A percentile compares a stretch with the other conserved stretches of the same genome.
phyloP scores from a whole-genome alignment of 2,113 vertebrate species.

The Microcebus tavaratra region DNA sequence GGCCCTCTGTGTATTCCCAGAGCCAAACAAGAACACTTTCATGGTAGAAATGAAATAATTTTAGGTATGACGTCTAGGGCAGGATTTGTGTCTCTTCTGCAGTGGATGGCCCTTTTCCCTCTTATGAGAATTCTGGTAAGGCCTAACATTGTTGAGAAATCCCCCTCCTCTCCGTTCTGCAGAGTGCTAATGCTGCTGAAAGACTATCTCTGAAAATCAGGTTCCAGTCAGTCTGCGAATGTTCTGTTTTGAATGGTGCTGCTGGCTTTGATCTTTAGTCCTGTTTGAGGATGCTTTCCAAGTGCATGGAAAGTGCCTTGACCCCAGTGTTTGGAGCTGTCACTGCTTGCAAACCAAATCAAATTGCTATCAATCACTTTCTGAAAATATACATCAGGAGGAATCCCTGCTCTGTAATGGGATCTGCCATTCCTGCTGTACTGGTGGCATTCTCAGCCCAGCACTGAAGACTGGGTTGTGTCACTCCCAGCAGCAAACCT shows the following conservation, averaged over 20 bases:
- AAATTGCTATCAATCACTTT: neutral
- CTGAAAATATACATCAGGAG: neutral
- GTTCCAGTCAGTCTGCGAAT: neutral
- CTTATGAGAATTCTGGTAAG: neutral
- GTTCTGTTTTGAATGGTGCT: neutral
- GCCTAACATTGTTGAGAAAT: neutral
- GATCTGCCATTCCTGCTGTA: neutral
- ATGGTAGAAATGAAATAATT: neutral
- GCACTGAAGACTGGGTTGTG: neutral
- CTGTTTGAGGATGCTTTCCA: neutral
- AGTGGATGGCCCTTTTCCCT: neutral
- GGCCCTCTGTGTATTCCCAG: neutral
- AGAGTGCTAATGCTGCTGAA: neutral
- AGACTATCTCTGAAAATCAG: neutral
- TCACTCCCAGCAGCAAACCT: neutral
- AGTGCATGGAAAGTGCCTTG: neutral
- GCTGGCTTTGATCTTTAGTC: neutral
- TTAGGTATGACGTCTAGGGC: neutral
- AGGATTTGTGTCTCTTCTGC: neutral
- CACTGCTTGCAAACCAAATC: neutral
- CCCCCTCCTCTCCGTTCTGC: neutral
- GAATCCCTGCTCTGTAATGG: neutral
- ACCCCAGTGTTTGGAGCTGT: neutral
- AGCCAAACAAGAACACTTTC: neutral
- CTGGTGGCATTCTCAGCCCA: neutral